Evolutionary conservation across 2,113 vertebrate species (phyloP), one percentile per base, ranked within the genome.

Genomic region (Nothobranchius kuhntae): DNA sequence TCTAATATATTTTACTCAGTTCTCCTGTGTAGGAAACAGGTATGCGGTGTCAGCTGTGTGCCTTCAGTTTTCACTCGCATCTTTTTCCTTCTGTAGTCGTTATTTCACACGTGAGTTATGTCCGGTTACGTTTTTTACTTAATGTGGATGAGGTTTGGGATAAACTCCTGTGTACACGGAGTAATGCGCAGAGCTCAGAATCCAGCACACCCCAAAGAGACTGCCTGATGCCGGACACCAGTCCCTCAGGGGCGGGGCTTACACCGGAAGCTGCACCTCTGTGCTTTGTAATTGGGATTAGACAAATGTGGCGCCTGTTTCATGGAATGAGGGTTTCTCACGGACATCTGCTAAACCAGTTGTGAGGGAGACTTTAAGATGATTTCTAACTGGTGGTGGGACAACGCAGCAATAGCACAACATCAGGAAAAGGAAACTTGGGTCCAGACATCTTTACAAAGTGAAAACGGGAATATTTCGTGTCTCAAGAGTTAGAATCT

Each of bases 231-330:
- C 58, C 64, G 74, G 21, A n/a, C 21, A 21, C 21, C 1, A 1
- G 80, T 75, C 65, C 59, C 35, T 69, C 64, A 44, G 73, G 61
- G 50, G 57, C 51, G 63, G 38, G 38, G 36, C 52, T 67, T 84
- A 77, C 51, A 72, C 60, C 64, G 51, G 30, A 71, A 73, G 47
- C 59, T 60, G 53, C n/a, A 11, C 35, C 53, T 71, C n/a, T 45
- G 53, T 61, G 65, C 80, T 80, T 58, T 65, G 45, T 73, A 36
- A 15, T 9, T 54, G 15, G 53, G 60, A 73, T 14, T 36, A 68
- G 60, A 67, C 46, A 57, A 68, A 66, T 58, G 13, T 61, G 57
- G 56, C 56, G 78, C 61, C 63, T 81, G 64, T 53, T 42, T 47
- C 10, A 57, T 21, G 30, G 1, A 9, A 7, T 13, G 26, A 62